Percentiles rank a stretch among this genome's conserved stretches.
Evolutionary conservation across 1,140 invertebrate genomes (phyloP).

Genomic region (Drosophila pruinosa): DNA sequence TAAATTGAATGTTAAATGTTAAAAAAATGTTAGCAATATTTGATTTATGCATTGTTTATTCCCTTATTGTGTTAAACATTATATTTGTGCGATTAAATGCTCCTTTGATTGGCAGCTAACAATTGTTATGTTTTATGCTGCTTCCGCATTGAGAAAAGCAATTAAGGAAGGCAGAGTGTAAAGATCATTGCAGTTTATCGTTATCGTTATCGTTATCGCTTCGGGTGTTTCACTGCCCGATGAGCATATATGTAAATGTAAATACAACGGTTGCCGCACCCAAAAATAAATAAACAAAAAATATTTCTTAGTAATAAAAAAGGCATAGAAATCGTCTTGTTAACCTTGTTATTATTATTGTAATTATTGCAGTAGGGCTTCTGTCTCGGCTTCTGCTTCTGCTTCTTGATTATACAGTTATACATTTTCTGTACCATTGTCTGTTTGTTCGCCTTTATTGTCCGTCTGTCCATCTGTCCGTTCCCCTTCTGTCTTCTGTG

Average conservation of each 20-base stretch:
- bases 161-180: not conserved
- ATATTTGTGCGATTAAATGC: not conserved
- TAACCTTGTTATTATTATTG: conserved; percentile 25
- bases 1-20: too few relatives aligned
- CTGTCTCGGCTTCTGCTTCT: not conserved
- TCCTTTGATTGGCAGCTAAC: not conserved
- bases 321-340: conserved; percentile 12
- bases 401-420: not conserved
- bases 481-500: not conserved
- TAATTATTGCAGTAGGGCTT: conserved; percentile 6
- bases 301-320: conserved; percentile 1
- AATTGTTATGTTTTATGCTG: too few relatives aligned
- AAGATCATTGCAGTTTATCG: not conserved
- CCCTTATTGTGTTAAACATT: too few relatives aligned
- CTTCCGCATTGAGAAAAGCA: not conserved
- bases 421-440: not conserved
- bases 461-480: not conserved
- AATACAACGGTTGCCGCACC: conserved; percentile 13
- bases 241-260: not conserved
- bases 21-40: too few relatives aligned
- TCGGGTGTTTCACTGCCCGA: not conserved
- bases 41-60: too few relatives aligned
- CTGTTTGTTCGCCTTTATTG: not conserved
- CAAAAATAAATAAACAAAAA: not conserved
- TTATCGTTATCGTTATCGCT: not conserved